phyloP scores from a whole-genome alignment of 1,140 invertebrate genomes.

The Antheraea pernyi region DNA sequence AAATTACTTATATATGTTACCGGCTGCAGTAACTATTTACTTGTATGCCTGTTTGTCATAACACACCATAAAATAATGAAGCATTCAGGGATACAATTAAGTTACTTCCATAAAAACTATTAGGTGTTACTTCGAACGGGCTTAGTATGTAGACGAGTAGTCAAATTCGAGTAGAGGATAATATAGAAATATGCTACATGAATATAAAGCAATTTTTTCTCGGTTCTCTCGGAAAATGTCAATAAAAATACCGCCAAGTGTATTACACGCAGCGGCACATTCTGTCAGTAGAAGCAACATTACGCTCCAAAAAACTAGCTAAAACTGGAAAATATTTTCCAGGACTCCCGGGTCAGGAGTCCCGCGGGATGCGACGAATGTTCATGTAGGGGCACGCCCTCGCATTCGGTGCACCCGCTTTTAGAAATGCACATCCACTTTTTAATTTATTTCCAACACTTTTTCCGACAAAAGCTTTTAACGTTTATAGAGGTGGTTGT shows the following conservation, averaged over 20 bases:
- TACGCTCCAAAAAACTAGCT: constrained; percentile 31
- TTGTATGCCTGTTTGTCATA: too few relatives aligned
- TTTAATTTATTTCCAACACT: constrained; percentile 45
- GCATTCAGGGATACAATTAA: too few relatives aligned
- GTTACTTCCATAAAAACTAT: too few relatives aligned
- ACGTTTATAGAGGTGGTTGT: constrained; percentile 47
- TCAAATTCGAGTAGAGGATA: too few relatives aligned
- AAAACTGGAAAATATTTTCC: constrained; percentile 42
- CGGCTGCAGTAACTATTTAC: too few relatives aligned
- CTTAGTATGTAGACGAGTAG: too few relatives aligned
- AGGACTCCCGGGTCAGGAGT: constrained; percentile 25
- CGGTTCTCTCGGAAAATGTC: constrained; percentile 1
- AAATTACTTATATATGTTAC: too few relatives aligned
- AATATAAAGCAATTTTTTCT: background rate
- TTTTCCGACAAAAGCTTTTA: constrained; percentile 63
- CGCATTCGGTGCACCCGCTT: constrained; percentile 46
- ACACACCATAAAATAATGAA: too few relatives aligned
- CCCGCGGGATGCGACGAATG: constrained; percentile 56
- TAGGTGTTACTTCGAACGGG: too few relatives aligned
- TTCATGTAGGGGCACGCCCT: constrained; percentile 38
- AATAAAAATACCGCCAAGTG: constrained; percentile 7
- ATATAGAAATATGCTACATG: too few relatives aligned
- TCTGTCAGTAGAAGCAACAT: constrained; percentile 16
- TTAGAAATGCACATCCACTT: constrained; percentile 47
- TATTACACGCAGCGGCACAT: constrained; percentile 5